phyloP scores from a whole-genome alignment of 2,113 vertebrate species.

The Pterocles orientalis region DNA sequence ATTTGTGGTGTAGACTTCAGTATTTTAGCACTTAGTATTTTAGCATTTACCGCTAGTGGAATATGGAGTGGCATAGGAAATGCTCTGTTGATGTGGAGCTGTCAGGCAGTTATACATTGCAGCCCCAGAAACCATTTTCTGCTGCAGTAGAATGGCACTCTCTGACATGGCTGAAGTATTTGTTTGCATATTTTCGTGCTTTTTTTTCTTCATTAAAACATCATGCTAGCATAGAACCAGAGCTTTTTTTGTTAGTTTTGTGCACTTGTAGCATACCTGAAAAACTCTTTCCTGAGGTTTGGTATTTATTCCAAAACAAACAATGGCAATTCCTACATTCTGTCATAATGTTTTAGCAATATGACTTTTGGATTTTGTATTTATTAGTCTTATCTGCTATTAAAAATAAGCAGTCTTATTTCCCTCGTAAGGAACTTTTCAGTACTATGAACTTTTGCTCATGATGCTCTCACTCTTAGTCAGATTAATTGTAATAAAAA shows the following conservation, averaged over 20 bases:
- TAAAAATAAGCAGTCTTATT: not conserved
- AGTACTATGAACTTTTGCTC: not conserved
- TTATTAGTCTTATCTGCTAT: not conserved
- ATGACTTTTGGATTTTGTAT: not conserved
- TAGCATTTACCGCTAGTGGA: not conserved
- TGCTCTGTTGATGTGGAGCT: not conserved
- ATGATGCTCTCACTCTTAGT: not conserved
- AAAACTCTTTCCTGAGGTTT: not conserved
- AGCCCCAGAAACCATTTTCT: not conserved
- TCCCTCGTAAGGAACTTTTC: not conserved
- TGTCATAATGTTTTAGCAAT: not conserved
- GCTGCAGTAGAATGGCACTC: not conserved
- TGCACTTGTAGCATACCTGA: not conserved
- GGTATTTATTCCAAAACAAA: not conserved
- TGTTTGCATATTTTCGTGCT: not conserved
- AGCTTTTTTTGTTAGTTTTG: not conserved
- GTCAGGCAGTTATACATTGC: not conserved
- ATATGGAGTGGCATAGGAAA: not conserved
- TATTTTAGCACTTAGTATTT: not conserved
- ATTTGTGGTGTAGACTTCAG: not conserved
- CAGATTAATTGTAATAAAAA: slow-evolving; percentile 10
- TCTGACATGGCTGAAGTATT: not conserved
- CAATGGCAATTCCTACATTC: not conserved
- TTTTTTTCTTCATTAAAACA: not conserved
- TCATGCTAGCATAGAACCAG: not conserved